Conservation (phyloP, 2,113 vertebrate genomes). For the Oxyura jamaicensis region DNA sequence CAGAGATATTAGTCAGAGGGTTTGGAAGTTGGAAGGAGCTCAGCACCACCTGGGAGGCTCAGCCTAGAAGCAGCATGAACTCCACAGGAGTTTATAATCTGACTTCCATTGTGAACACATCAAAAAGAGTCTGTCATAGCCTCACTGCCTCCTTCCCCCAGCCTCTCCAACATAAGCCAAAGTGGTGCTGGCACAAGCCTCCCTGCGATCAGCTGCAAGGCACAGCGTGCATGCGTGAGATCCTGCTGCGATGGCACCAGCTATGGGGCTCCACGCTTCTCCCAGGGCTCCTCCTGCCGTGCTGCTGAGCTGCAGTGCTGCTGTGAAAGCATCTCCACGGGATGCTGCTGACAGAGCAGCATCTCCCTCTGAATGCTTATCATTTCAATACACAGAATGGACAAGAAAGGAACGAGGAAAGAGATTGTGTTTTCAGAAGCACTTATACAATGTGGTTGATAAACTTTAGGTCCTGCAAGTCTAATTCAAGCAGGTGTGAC, state of each 20-base stretch:
- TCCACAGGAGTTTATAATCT: not conserved
- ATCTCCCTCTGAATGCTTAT: not conserved
- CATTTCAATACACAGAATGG: not conserved
- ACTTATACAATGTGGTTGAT: not conserved
- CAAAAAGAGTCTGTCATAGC: not conserved
- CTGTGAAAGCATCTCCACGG: not conserved
- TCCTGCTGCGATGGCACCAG: not conserved
- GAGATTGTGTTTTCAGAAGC: not conserved
- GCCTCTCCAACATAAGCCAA: not conserved
- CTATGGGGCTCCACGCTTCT: rapidly evolving
- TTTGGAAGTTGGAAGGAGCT: not conserved
- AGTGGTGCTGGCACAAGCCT: not conserved
- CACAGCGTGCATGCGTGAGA: rapidly evolving
- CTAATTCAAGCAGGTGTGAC: not conserved
- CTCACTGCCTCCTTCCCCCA: not conserved
- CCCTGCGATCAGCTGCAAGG: rapidly evolving
- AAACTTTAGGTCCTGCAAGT: not conserved
- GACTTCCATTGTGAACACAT: not conserved
- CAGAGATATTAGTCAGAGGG: not conserved
- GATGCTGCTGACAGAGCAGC: not conserved
- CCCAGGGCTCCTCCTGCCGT: not conserved
- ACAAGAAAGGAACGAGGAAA: not conserved
- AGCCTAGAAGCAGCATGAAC: not conserved
- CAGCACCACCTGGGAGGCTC: not conserved
- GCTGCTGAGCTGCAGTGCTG: not conserved